Evolutionary conservation across 2,888 invertebrate genomes (phyloP).

Genomic region (Dryobotodes eremita): DNA sequence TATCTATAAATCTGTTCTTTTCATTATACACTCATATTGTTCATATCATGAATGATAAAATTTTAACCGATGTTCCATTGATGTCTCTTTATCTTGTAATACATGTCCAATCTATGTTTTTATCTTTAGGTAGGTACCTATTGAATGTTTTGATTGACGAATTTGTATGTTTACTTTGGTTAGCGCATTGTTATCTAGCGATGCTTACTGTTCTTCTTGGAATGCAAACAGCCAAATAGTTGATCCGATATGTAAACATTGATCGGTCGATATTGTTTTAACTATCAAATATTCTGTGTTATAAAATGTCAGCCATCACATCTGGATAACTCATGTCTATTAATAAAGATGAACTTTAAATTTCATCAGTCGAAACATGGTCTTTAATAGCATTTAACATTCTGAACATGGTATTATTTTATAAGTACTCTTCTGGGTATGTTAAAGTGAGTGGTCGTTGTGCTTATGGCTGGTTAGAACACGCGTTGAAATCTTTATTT

Average conservation of each 20-base stretch:
- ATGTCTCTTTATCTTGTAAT: slow-evolving; percentile 79
- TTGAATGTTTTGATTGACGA: slow-evolving; percentile 80
- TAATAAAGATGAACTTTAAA: slow-evolving; percentile 71
- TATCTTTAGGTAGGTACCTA: slow-evolving; percentile 55
- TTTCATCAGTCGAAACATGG: slow-evolving; percentile 60
- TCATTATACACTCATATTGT: slow-evolving; percentile 74
- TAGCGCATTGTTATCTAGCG: slow-evolving; percentile 80
- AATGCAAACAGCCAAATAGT: slow-evolving; percentile 81
- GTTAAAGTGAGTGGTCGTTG: slow-evolving; percentile 13
- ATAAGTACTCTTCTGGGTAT: slow-evolving; percentile 19
- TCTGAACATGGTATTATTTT: slow-evolving; percentile 40
- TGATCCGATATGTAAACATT: slow-evolving; percentile 78
- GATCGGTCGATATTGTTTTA: slow-evolving; percentile 74
- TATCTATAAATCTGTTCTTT: slow-evolving; percentile 85
- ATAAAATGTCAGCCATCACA: slow-evolving; percentile 73
- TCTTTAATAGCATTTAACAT: slow-evolving; percentile 42
- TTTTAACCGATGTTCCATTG: slow-evolving; percentile 77
- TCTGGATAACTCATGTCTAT: slow-evolving; percentile 54
- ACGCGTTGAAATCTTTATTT: slow-evolving; percentile 29
- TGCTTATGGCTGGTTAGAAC: slow-evolving; percentile 36
- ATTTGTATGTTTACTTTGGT: slow-evolving; percentile 81
- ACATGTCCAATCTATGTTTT: slow-evolving; percentile 71
- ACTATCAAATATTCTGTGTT: slow-evolving; percentile 72
- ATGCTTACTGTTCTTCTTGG: slow-evolving; percentile 75
- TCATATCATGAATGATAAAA: slow-evolving; percentile 76